Evolutionary conservation across 2,113 vertebrate genomes (phyloP).

Genomic region (Rhegmatorhina hoffmannsi): DNA sequence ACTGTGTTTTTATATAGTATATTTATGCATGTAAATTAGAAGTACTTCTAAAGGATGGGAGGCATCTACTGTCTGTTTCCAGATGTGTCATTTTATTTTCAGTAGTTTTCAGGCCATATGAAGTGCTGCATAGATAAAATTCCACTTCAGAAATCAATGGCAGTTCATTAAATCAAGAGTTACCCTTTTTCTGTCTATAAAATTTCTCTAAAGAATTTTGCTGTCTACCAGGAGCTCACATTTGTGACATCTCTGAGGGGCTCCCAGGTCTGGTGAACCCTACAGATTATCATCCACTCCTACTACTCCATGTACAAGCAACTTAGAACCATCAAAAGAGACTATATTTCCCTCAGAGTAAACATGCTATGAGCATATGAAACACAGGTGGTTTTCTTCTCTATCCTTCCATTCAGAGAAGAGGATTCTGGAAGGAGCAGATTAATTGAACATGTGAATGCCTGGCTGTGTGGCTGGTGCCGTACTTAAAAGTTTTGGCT

Average conservation of each 20-base stretch:
- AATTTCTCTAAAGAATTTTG: background rate
- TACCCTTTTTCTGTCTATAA: background rate
- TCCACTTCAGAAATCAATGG: background rate
- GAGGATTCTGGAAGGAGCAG: too few relatives aligned
- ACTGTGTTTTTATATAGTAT: background rate
- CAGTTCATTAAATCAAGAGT: background rate
- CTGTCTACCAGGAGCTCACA: background rate
- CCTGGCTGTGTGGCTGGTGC: too few relatives aligned
- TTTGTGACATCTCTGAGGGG: background rate
- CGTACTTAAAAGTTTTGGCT: too few relatives aligned
- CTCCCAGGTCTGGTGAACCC: background rate
- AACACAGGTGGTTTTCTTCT: background rate
- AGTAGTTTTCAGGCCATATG: background rate
- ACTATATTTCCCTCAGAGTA: background rate
- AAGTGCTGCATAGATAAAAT: background rate
- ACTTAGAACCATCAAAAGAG: background rate
- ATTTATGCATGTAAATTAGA: background rate
- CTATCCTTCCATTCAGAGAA: background rate
- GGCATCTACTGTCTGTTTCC: background rate
- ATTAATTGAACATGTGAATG: too few relatives aligned
- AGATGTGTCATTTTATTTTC: background rate
- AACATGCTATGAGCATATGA: background rate
- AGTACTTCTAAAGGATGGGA: background rate
- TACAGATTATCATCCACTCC: too few relatives aligned
- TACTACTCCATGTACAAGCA: background rate